These are phyloP conservation scores for Cephonodes hylas DNA, from an alignment of 2,888 invertebrate species.

Conservation along the genomic window DNA sequence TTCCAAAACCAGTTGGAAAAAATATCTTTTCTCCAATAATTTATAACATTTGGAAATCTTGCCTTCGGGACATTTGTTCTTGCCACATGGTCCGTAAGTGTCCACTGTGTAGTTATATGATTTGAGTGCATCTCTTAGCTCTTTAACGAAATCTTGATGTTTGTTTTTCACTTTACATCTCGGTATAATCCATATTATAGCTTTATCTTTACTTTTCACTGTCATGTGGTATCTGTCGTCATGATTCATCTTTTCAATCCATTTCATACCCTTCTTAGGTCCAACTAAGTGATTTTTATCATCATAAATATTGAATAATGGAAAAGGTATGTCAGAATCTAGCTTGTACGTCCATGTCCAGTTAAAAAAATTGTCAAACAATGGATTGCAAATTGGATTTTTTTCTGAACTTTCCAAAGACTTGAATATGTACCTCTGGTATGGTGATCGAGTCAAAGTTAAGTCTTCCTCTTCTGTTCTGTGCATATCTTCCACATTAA, in stretches of 20 bases:
- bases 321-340: conserved; percentile 60
- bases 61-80: conserved; percentile 47
- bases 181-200: conserved; percentile 57
- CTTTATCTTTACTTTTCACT: conserved; percentile 48
- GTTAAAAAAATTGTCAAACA: conserved; percentile 65
- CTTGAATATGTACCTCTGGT: conserved; percentile 63
- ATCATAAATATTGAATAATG: conserved; percentile 53
- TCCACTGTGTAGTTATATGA: conserved; percentile 59
- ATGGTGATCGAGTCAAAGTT: conserved; percentile 41
- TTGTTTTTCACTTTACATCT: conserved; percentile 53
- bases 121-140: conserved; percentile 48
- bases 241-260: conserved; percentile 48
- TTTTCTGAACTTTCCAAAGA: conserved; percentile 55
- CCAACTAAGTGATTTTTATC: conserved; percentile 45
- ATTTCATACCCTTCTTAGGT: conserved; percentile 45
- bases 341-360: conserved; percentile 72
- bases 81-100: conserved; percentile 55
- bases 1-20: conserved; percentile 61
- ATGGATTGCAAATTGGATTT: conserved; percentile 52
- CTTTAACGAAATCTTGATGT: conserved; percentile 48
- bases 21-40: conserved; percentile 57
- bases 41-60: conserved; percentile 47
- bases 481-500: conserved; percentile 47
- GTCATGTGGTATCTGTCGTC: conserved; percentile 28
- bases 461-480: conserved; percentile 36